Percentiles rank a stretch among this genome's conserved stretches.
Evolutionary conservation across 1,140 invertebrate genomes (phyloP).

Genomic region (Nautilus pompilius): DNA sequence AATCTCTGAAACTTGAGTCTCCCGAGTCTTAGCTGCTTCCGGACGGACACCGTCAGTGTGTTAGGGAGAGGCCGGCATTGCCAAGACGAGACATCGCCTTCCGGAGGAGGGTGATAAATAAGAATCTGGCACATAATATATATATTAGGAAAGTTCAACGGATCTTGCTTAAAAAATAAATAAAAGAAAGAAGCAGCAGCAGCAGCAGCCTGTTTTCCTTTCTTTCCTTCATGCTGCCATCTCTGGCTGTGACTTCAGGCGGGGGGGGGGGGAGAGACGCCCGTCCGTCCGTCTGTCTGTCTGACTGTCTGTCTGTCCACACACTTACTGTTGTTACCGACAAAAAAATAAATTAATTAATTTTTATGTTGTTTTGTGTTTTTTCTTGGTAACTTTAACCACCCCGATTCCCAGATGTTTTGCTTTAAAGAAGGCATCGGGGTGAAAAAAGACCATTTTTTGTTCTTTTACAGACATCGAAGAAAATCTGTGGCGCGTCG

Average conservation of each 20-base stretch:
- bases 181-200: no score
- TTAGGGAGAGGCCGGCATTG: no score
- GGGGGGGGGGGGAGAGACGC: no score
- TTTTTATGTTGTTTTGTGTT: not conserved
- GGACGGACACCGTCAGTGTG: not conserved
- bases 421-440: not conserved
- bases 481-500: slow-evolving; percentile 62
- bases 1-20: not conserved
- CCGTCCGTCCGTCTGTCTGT: not conserved
- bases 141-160: no score
- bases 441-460: slow-evolving; percentile 1
- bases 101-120: no score
- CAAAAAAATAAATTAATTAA: not conserved
- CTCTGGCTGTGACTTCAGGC: no score
- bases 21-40: not conserved
- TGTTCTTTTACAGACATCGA: slow-evolving; percentile 59
- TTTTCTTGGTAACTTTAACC: not conserved
- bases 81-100: no score
- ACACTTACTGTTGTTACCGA: not conserved
- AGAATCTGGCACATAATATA: no score
- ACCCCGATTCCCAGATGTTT: not conserved
- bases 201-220: no score
- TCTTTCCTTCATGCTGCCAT: no score
- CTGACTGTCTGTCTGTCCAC: not conserved
- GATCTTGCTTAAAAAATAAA: no score